Conservation (phyloP, 2,113 vertebrate genomes). For the Laticauda laticaudata region DNA sequence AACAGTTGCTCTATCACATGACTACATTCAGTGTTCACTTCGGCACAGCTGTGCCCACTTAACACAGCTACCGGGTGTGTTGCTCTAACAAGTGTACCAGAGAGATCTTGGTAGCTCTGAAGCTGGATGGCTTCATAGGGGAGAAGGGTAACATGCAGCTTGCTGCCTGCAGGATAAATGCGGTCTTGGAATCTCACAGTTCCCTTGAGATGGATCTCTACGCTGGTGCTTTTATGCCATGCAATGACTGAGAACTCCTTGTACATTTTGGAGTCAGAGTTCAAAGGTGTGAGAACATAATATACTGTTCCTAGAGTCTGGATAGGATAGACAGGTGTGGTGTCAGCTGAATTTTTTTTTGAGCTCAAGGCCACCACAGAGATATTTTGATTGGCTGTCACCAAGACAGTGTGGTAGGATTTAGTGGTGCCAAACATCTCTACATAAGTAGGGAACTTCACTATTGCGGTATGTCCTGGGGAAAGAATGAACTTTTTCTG, state of each 20-base stretch:
- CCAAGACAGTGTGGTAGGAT: constrained; percentile 54
- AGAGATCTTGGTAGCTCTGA: constrained; percentile 66
- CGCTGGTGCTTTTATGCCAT: constrained; percentile 52
- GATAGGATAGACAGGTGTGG: constrained; percentile 68
- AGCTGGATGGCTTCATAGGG: constrained; percentile 73
- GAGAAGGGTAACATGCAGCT: constrained; percentile 57
- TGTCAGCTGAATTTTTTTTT: constrained; percentile 69
- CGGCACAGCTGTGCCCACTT: constrained; percentile 75
- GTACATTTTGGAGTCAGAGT: background rate
- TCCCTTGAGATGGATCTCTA: constrained; percentile 61
- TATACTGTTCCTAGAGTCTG: constrained; percentile 71
- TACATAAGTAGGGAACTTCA: constrained; percentile 55
- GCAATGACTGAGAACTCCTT: constrained; percentile 78
- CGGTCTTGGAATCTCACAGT: constrained; percentile 48
- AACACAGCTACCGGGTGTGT: constrained; percentile 69
- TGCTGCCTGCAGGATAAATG: constrained; percentile 32
- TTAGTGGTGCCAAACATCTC: constrained; percentile 57
- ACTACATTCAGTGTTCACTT: constrained; percentile 69
- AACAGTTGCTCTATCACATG: constrained; percentile 79
- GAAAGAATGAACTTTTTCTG: constrained; percentile 49
- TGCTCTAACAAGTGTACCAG: constrained; percentile 69
- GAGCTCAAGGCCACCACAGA: constrained; percentile 64
- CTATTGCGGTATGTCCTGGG: constrained; percentile 33
- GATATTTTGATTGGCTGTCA: constrained; percentile 67
- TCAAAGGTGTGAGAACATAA: constrained; percentile 70